phyloP scores from a whole-genome alignment of 2,888 invertebrate genomes.

The Temnothorax ravouxi region DNA sequence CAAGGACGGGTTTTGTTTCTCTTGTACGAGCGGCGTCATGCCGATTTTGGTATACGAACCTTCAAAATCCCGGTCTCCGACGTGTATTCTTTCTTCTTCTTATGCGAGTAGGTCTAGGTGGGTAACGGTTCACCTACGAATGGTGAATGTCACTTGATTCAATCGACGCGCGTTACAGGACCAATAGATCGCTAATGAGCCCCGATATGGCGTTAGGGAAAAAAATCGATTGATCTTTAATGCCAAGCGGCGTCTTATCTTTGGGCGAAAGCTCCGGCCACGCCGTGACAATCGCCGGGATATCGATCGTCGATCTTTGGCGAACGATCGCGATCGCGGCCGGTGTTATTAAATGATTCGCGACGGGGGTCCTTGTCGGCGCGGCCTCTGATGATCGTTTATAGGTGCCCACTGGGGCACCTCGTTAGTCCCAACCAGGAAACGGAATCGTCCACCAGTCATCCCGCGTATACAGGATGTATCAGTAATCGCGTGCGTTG shows the following conservation, averaged over 20 bases:
- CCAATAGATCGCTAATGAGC: constrained; percentile 28
- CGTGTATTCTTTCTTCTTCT: not conserved
- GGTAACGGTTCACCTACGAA: not conserved
- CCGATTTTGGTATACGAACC: not conserved
- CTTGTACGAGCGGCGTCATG: not conserved
- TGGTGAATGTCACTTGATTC: constrained; percentile 2
- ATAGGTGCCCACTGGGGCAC: constrained; percentile 78
- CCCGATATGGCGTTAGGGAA: constrained; percentile 36
- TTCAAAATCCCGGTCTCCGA: not conserved
- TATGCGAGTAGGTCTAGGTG: not conserved
- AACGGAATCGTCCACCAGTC: constrained; percentile 75
- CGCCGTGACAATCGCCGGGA: constrained; percentile 45
- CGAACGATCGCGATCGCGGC: constrained; percentile 67
- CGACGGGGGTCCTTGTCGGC: constrained; percentile 81
- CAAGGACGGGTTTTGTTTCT: constrained; percentile 43
- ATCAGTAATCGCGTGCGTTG: not conserved
- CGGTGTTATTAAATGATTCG: constrained; percentile 81
- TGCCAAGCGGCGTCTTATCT: constrained; percentile 45
- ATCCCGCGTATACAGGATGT: constrained; percentile 48
- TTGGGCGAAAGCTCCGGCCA: constrained; percentile 56
- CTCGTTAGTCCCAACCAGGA: constrained; percentile 82
- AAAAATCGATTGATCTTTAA: constrained; percentile 25
- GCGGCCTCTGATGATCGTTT: constrained; percentile 77
- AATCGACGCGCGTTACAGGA: constrained; percentile 12
- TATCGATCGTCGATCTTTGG: constrained; percentile 56